Conservation (phyloP, 2,888 invertebrate genomes). For the Amphimallon solstitiale region DNA sequence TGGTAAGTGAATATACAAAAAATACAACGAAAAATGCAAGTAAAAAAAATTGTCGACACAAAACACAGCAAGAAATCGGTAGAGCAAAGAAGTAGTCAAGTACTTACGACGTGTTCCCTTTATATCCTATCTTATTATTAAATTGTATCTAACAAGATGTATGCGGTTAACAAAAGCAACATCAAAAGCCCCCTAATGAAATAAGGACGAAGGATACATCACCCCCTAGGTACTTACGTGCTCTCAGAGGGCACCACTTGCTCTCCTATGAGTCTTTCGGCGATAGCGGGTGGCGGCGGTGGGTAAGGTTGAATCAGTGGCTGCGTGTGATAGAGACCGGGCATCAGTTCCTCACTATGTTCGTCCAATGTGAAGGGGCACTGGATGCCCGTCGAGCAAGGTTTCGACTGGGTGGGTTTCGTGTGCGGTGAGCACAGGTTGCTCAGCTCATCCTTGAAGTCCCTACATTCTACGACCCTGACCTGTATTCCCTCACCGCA, state of each 20-base stretch:
- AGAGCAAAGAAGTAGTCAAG: not conserved
- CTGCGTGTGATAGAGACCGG: slow-evolving; percentile 72
- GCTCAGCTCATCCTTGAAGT: slow-evolving; percentile 67
- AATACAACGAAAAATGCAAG: slow-evolving; percentile 14
- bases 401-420: slow-evolving; percentile 76
- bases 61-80: not conserved
- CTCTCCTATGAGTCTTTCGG: slow-evolving; percentile 76
- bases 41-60: too few relatives aligned
- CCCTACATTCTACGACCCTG: slow-evolving; percentile 83
- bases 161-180: slow-evolving; percentile 41
- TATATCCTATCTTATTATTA: slow-evolving; percentile 27
- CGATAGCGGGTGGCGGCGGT: slow-evolving; percentile 70
- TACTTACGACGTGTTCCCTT: slow-evolving; percentile 11
- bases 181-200: slow-evolving; percentile 37
- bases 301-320: slow-evolving; percentile 75
- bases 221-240: slow-evolving; percentile 71
- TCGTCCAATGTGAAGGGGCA: slow-evolving; percentile 68
- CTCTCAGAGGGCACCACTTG: slow-evolving; percentile 80
- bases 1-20: not conserved
- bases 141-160: slow-evolving; percentile 35
- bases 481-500: slow-evolving; percentile 90
- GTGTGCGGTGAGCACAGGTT: slow-evolving; percentile 73
- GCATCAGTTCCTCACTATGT: slow-evolving; percentile 69
- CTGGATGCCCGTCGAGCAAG: slow-evolving; percentile 79
- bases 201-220: slow-evolving; percentile 16